Evolutionary conservation across 2,888 invertebrate species (phyloP), one percentile per base, ranked within the genome.

Genomic region (Synergus japonicus): DNA sequence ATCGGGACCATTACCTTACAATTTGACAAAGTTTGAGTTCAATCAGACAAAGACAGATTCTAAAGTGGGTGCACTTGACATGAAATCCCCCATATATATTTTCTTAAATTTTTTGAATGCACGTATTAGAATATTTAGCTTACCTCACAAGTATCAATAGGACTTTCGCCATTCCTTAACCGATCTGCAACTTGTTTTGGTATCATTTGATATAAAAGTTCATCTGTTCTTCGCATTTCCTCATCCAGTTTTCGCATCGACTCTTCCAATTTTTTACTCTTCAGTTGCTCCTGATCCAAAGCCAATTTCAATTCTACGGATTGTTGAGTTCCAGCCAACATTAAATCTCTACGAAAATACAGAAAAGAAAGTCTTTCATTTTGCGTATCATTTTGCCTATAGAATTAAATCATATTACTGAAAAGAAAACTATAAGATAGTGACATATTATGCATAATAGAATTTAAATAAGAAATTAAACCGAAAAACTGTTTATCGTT

Each of bases 181-280:
- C 98, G 94, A 92, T 98, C 98, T 0, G 99, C 99, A 7, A 99
- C 99, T 90, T 98, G 97, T 91, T 98, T 98, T 46, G 99, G 99
- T 93, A 99, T 98, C 98, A 99, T 99, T 93, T 99, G 99, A 92
- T 99, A 99, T 1, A 99, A 93, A 43, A 99, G 93, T 88, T 98
- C 98, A 90, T 99, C 99, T 0, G 99, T 99, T 83, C 98, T 94
- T 88, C 96, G 96, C 97, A 99, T 98, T 92, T 99, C 99, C 85
- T 97, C 97, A 90, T 99, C 99, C 84, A 99, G 93, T 90, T 98
- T 97, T 86, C 96, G 94, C 98, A 99, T 99, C 0, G 98, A 98
- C 89, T 98, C 98, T 89, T 98, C 98, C 76, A 99, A 93, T 89
- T 98, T 98, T 92, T 97, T 97, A 81, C 98, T 98, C 92, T 99